Percentiles rank a stretch among this genome's conserved stretches.
phyloP scores from a whole-genome alignment of 2,113 vertebrate genomes.

The Rhinolophus ferrumequinum region DNA sequence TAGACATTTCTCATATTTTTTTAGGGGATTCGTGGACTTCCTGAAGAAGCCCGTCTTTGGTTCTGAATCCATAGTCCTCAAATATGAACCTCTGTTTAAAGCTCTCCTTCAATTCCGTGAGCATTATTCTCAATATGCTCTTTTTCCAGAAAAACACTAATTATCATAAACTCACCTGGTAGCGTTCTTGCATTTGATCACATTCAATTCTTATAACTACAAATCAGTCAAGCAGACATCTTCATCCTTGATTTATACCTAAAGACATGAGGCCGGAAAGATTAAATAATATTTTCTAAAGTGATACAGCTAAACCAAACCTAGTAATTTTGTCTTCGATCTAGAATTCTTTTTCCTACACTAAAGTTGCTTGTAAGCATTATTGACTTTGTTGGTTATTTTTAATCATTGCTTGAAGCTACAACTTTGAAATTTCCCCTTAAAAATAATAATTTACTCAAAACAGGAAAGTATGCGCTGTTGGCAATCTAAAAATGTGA shows the following conservation, averaged over 20 bases:
- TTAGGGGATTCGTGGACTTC: background rate
- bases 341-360: background rate
- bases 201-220: background rate
- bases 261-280: background rate
- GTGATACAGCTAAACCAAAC: background rate
- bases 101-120: background rate
- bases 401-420: conserved; percentile 48
- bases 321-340: background rate
- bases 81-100: background rate
- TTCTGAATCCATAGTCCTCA: background rate
- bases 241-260: background rate
- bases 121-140: background rate
- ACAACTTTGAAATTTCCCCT: conserved; percentile 27
- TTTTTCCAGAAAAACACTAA: background rate
- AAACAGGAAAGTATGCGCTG: background rate
- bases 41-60: background rate
- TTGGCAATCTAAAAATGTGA: conserved; percentile 20
- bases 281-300: conserved; percentile 18
- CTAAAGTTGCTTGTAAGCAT: background rate
- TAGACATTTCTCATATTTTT: background rate
- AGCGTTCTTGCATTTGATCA: background rate
- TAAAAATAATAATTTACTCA: conserved; percentile 4
- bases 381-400: background rate
- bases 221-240: background rate
- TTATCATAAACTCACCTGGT: background rate